A percentile compares a stretch with the other conserved stretches of the same genome.
These are phyloP conservation scores for Lycorma delicatula DNA, from an alignment of 1,140 invertebrate species.

Conservation along the genomic window DNA sequence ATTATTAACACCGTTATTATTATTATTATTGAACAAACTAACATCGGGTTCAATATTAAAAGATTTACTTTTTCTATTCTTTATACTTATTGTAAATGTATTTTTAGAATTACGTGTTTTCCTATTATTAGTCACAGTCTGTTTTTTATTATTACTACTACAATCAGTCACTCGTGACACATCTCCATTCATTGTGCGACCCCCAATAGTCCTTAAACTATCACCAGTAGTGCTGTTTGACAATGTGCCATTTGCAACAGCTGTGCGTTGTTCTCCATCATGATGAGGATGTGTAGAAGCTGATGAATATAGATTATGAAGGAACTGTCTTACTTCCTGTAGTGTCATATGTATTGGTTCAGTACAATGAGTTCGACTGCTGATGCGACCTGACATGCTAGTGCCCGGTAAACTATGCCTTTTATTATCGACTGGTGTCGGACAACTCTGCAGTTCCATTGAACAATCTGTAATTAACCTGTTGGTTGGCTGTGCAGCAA, in stretches of 20 bases:
- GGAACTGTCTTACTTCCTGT: constrained; percentile 72
- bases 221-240: no score
- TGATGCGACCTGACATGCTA: constrained; percentile 31
- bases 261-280: constrained; percentile 34
- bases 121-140: no score
- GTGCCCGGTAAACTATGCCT: constrained; percentile 48
- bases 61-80: no score
- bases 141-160: no score
- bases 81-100: no score
- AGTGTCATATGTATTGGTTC: constrained; percentile 80
- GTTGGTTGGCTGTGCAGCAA: no score
- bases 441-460: neutral
- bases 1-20: constrained; percentile 10
- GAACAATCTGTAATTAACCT: neutral
- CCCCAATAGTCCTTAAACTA: no score
- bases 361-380: neutral
- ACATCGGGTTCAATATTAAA: no score
- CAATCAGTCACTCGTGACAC: no score
- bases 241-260: neutral
- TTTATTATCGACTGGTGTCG: constrained; percentile 28
- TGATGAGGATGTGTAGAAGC: constrained; percentile 40
- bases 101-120: no score
- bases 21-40: no score
- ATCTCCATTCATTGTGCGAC: no score
- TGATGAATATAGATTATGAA: constrained; percentile 68